phyloP scores from a whole-genome alignment of 2,113 vertebrate genomes.

The Polypterus bichir region DNA sequence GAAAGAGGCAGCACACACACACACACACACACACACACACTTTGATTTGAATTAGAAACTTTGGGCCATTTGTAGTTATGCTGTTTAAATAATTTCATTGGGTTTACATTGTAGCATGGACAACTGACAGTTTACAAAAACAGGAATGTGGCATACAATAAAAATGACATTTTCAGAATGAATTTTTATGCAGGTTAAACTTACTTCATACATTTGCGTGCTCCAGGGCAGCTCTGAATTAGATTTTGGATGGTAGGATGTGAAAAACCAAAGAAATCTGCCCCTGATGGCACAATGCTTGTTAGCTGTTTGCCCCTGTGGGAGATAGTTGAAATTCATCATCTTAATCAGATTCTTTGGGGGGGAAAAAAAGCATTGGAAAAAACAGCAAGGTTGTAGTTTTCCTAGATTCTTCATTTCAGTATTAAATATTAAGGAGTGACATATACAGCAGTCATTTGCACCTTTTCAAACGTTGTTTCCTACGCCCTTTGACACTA shows the following conservation, averaged over 20 bases:
- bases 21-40: slow-evolving; percentile 10
- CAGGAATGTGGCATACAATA: too few species aligned
- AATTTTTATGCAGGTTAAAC: slow-evolving; percentile 8
- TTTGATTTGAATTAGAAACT: background rate
- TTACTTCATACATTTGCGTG: slow-evolving; percentile 70
- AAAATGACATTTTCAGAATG: too few species aligned
- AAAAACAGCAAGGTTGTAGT: too few species aligned
- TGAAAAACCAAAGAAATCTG: slow-evolving; percentile 79
- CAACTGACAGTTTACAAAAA: background rate
- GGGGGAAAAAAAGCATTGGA: too few species aligned
- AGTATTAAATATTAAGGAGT: too few species aligned
- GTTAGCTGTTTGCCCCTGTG: slow-evolving; percentile 47
- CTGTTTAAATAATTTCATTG: too few species aligned
- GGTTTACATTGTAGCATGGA: background rate
- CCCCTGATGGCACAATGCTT: slow-evolving; percentile 55
- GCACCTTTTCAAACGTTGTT: too few species aligned
- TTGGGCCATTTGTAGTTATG: background rate
- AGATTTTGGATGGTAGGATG: slow-evolving; percentile 78
- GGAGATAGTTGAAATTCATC: background rate
- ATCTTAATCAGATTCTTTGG: too few species aligned
- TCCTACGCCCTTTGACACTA: too few species aligned
- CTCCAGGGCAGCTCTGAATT: slow-evolving; percentile 79
- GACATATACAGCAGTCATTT: too few species aligned
- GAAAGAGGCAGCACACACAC: slow-evolving; percentile 12
- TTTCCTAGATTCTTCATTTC: too few species aligned